A percentile compares a stretch with the other conserved stretches of the same genome.
phyloP scores from a whole-genome alignment of 2,113 vertebrate genomes.

The Tragelaphus buxtoni region DNA sequence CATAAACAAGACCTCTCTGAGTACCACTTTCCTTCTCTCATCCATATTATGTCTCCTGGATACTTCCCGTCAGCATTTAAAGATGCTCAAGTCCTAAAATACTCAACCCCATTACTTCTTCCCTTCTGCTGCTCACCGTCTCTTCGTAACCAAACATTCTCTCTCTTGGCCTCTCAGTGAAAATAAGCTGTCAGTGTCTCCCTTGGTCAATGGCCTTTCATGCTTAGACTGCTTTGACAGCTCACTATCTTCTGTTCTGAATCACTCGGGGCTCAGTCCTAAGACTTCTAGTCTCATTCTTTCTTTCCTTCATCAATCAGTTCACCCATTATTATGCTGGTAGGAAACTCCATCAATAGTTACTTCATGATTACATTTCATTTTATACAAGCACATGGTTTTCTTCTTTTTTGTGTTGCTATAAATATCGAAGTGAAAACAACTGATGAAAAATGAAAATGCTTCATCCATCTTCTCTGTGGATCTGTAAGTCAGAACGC shows the following conservation, averaged over 20 bases:
- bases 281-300: background rate
- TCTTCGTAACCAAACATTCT: background rate
- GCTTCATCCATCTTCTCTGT: background rate
- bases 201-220: background rate
- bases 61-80: background rate
- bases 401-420: background rate
- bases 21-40: background rate
- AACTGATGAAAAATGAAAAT: constrained; percentile 23
- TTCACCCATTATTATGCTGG: background rate
- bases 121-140: background rate
- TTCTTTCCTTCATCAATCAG: background rate
- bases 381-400: background rate
- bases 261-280: background rate
- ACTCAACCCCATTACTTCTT: background rate
- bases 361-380: background rate
- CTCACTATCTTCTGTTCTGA: background rate
- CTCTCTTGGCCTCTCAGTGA: background rate
- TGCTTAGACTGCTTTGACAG: background rate
- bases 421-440: constrained; percentile 5
- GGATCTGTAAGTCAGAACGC: background rate
- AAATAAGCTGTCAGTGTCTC: background rate
- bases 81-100: background rate
- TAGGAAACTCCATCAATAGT: background rate
- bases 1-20: background rate
- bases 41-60: background rate